Evolutionary conservation across 2,797 vertebrate genomes (phyloP), one percentile per base, ranked within the genome.

Genomic region (Enteromius mattozi): DNA sequence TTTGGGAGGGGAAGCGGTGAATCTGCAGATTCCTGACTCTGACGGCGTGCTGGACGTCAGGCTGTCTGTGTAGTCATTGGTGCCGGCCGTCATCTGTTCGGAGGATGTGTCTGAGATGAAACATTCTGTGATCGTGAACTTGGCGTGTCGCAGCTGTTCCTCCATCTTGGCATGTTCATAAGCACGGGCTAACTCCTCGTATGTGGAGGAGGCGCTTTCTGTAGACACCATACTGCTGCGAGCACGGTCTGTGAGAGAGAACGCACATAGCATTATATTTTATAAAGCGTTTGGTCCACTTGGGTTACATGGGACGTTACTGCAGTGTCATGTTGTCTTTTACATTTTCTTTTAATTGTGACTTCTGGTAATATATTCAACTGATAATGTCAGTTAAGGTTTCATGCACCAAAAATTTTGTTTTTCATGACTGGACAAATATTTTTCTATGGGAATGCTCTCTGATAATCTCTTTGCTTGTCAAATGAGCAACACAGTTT

Each of bases 151-250:
- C 90, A 99, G 95, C 94, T 99, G 98, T 88, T 99, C 98, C 90
- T 99, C 98, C 98, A 99, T 98, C 94, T 99, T 99, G 90, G 98
- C 98, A 0, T 99, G 98, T 88, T 99, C 98, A 0, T 99, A 99
- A 40, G 98, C 98, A 85, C 98, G 94, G 1, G 98, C 98, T 93
- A 99, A 94, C 90, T 99, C 98, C 94, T 99, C 98, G 0, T 99
- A 99, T 0, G 98, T 99, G 89, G 98, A 99, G 88, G 98, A 99
- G 79, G 98, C 98, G 84, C 98, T 99, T 96, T 99, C 98, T 51
- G 98, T 99, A 71, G 98, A 99, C 85, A 99, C 98, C 98, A 99
- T 99, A 94, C 98, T 99, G 95, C 98, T 99, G 85, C 98, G 95
- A 0, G 98, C 98, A n/a, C 98, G 95, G 92, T 99, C 98, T 99